These are phyloP conservation scores for Amphilophus citrinellus DNA, from an alignment of 2,113 vertebrate species.

Conservation along the genomic window DNA sequence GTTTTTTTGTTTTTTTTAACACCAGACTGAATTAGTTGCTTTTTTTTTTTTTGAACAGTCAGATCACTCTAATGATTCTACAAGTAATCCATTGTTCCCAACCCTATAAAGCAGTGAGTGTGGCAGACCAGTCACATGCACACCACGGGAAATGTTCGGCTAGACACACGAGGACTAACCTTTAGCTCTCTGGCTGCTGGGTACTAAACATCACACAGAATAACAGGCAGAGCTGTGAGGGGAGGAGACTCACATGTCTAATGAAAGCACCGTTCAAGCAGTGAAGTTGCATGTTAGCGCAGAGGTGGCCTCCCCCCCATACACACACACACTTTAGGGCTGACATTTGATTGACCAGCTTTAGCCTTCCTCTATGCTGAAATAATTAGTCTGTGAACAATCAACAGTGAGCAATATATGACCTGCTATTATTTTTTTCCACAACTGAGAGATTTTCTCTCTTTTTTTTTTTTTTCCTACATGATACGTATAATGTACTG, in stretches of 20 bases:
- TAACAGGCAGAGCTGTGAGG: slow-evolving; percentile 57
- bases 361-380: slow-evolving; percentile 24
- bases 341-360: slow-evolving; percentile 32
- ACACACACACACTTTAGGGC: neutral
- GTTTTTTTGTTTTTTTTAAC: slow-evolving; percentile 25
- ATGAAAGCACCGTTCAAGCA: slow-evolving; percentile 63
- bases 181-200: slow-evolving; percentile 66
- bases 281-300: slow-evolving; percentile 55
- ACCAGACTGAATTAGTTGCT: slow-evolving; percentile 1
- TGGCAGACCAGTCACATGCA: slow-evolving; percentile 77
- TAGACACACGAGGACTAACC: slow-evolving; percentile 56
- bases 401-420: slow-evolving; percentile 62
- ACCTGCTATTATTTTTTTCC: slow-evolving; percentile 45
- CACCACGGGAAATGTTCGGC: slow-evolving; percentile 66
- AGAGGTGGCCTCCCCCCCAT: slow-evolving; percentile 9
- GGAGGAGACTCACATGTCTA: slow-evolving; percentile 50
- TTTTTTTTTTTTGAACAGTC: neutral
- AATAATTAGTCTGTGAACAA: slow-evolving; percentile 58
- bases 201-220: slow-evolving; percentile 65
- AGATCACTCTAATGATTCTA: slow-evolving; percentile 11
- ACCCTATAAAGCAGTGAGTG: slow-evolving; percentile 71
- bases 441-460: slow-evolving; percentile 53
- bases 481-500: slow-evolving; percentile 66
- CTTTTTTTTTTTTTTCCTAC: slow-evolving; percentile 58
- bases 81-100: slow-evolving; percentile 68